These are phyloP conservation scores for Hymenochirus boettgeri DNA, from an alignment of 2,113 vertebrate species.

Conservation along the genomic window DNA sequence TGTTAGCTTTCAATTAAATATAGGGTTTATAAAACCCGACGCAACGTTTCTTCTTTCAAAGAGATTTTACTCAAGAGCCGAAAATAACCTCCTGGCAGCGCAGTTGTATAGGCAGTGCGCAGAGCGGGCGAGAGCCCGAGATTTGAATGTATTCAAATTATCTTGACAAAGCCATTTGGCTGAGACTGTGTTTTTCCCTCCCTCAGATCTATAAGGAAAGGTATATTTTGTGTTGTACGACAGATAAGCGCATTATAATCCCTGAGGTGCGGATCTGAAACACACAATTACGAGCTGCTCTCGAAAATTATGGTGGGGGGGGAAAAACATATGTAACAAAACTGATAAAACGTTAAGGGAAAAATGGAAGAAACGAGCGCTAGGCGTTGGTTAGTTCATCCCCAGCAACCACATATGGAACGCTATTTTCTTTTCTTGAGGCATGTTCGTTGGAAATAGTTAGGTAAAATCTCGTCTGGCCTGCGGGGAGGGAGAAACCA, in stretches of 20 bases:
- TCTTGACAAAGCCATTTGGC: constrained; percentile 3
- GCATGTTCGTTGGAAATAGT: neutral
- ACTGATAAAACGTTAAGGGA: neutral
- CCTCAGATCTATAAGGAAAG: neutral
- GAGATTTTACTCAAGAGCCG: neutral
- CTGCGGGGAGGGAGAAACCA: too few relatives aligned
- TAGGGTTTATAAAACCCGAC: too few relatives aligned
- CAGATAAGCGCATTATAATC: constrained; percentile 9
- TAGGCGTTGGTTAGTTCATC: neutral
- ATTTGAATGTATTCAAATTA: constrained; percentile 5
- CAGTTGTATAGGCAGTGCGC: neutral
- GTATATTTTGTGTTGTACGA: constrained; percentile 8
- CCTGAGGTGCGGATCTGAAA: neutral
- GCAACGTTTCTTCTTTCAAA: too few relatives aligned
- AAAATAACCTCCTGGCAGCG: neutral
- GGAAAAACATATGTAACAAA: constrained; percentile 8
- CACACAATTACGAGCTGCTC: constrained; percentile 15
- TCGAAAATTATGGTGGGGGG: neutral
- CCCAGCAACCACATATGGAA: neutral
- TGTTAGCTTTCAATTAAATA: too few relatives aligned
- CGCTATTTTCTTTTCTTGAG: neutral
- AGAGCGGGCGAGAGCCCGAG: neutral
- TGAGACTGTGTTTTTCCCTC: neutral
- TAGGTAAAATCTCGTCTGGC: neutral
- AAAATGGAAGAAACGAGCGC: neutral